Evolutionary conservation across 2,113 vertebrate genomes (phyloP).

Genomic region (Prietella phreatophila): DNA sequence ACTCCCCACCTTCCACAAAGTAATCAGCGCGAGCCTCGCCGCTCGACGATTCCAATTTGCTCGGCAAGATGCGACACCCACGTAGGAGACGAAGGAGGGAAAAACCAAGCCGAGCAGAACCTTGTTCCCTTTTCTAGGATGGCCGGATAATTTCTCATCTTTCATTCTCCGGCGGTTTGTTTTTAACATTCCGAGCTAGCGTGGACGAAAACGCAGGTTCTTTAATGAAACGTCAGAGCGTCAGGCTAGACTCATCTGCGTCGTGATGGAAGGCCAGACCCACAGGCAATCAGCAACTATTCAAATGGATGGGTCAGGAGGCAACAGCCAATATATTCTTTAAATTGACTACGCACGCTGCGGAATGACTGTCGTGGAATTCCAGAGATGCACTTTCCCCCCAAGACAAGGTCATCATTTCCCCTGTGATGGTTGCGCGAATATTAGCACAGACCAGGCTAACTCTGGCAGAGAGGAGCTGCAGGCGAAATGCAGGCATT

Average conservation of each 20-base stretch:
- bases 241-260: not conserved
- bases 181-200: constrained; percentile 33
- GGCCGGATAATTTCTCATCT: constrained; percentile 29
- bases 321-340: constrained; percentile 27
- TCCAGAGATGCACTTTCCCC: not conserved
- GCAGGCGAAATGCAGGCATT: constrained; percentile 42
- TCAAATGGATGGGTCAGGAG: constrained; percentile 30
- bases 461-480: constrained; percentile 7
- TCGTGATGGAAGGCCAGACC: constrained; percentile 10
- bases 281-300: constrained; percentile 24
- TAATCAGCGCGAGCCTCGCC: constrained; percentile 45
- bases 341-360: constrained; percentile 29
- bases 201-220: constrained; percentile 35
- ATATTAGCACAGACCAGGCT: constrained; percentile 32
- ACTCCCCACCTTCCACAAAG: constrained; percentile 34
- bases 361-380: not conserved
- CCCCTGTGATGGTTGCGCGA: constrained; percentile 9
- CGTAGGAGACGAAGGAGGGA: constrained; percentile 30
- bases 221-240: not conserved
- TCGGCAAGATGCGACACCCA: constrained; percentile 48
- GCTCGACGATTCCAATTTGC: constrained; percentile 54
- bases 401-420: constrained; percentile 23
- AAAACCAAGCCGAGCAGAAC: constrained; percentile 46
- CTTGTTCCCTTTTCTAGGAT: constrained; percentile 23
- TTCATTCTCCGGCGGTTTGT: constrained; percentile 38